A percentile compares a stretch with the other conserved stretches of the same genome.
phyloP scores from a whole-genome alignment of 2,888 invertebrate species.

The Melanotus villosus region DNA sequence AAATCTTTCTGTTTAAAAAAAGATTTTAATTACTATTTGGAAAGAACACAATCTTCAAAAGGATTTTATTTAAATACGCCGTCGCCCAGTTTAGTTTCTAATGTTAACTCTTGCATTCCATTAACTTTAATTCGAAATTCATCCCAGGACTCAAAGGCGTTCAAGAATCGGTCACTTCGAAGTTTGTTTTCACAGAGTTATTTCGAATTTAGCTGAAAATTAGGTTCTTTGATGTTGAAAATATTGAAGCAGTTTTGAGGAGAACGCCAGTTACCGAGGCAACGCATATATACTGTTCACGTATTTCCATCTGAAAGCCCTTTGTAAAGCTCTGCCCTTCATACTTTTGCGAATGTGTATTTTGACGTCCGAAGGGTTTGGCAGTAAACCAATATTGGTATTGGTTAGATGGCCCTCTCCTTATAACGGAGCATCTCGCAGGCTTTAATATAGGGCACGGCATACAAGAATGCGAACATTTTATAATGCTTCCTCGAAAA shows the following conservation, averaged over 20 bases:
- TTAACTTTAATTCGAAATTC: not conserved
- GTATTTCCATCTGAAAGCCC: constrained; percentile 25
- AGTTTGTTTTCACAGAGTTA: constrained; percentile 6
- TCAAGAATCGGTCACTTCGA: constrained; percentile 9
- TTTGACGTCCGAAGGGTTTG: constrained; percentile 8
- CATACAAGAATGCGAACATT: constrained; percentile 11
- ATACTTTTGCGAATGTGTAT: constrained; percentile 16
- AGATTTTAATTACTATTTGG: no score
- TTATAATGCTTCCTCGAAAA: constrained; percentile 15
- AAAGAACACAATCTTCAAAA: no score
- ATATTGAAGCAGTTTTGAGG: constrained; percentile 15
- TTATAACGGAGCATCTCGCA: not conserved
- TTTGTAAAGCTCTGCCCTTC: constrained; percentile 21
- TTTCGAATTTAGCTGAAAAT: constrained; percentile 15
- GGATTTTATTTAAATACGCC: no score
- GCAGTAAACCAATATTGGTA: constrained; percentile 18
- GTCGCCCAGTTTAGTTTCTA: not conserved
- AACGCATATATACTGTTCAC: constrained; percentile 25
- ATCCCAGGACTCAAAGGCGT: constrained; percentile 12
- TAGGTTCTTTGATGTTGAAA: constrained; percentile 20
- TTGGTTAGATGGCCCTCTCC: constrained; percentile 14
- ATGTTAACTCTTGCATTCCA: not conserved
- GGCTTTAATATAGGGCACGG: constrained; percentile 9
- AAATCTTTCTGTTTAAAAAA: no score
- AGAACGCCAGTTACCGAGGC: constrained; percentile 17